phyloP scores from a whole-genome alignment of 2,888 invertebrate genomes.

The Hartigia nigra region DNA sequence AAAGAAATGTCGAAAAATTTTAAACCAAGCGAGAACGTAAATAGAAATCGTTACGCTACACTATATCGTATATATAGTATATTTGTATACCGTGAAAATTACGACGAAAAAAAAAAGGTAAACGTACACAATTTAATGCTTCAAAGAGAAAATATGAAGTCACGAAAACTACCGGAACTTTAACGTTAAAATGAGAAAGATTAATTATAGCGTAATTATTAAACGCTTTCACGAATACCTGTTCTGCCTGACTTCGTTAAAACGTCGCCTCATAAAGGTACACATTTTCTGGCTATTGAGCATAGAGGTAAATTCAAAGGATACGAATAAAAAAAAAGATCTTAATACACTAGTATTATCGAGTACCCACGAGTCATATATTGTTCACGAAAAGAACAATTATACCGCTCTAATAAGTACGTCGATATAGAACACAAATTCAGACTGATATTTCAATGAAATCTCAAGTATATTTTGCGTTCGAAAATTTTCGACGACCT shows the following conservation, averaged over 20 bases:
- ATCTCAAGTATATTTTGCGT: not conserved
- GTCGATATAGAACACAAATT: too few relatives aligned
- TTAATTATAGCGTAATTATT: not conserved
- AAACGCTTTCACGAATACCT: not conserved
- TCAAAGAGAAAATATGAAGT: not conserved
- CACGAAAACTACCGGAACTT: not conserved
- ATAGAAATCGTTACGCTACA: not conserved
- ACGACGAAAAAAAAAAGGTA: not conserved
- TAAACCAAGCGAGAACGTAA: not conserved
- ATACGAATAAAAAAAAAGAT: not conserved
- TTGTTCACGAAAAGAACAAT: not conserved
- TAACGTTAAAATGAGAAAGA: not conserved
- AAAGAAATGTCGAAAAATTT: not conserved
- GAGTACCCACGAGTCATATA: not conserved
- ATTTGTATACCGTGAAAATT: not conserved
- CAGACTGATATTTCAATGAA: not conserved
- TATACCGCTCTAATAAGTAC: not conserved
- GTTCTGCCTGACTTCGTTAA: not conserved
- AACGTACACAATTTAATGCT: not conserved
- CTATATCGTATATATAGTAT: not conserved
- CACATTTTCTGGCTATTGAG: not conserved
- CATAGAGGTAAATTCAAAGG: not conserved
- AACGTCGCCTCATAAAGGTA: not conserved
- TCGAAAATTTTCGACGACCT: slow-evolving; percentile 25
- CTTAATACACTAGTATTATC: not conserved